Conservation (phyloP, 2,888 invertebrate species). For the Anarsia innoxiella region DNA sequence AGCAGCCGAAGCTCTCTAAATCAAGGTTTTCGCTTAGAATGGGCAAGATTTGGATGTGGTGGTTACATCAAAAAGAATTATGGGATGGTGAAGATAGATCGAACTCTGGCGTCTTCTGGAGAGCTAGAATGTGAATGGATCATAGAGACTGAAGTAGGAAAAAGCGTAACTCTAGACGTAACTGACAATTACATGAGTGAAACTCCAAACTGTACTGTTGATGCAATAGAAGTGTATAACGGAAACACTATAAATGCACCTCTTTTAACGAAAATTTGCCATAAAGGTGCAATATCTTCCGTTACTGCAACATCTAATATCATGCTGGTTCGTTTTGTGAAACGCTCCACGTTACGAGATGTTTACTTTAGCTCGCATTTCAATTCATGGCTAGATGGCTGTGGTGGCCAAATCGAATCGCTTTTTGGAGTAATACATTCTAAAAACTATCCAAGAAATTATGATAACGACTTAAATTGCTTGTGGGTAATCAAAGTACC, state of each 20-base stretch:
- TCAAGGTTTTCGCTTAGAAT: slow-evolving; percentile 89
- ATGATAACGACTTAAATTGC: slow-evolving; percentile 83
- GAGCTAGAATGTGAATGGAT: slow-evolving; percentile 84
- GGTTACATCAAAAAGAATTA: slow-evolving; percentile 72
- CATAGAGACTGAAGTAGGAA: slow-evolving; percentile 79
- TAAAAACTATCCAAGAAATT: slow-evolving; percentile 88
- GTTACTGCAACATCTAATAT: slow-evolving; percentile 80
- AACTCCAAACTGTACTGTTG: slow-evolving; percentile 73
- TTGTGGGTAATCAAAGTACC: slow-evolving; percentile 84
- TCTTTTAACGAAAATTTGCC: slow-evolving; percentile 77
- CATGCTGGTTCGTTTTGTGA: slow-evolving; percentile 81
- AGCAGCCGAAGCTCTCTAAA: slow-evolving; percentile 66
- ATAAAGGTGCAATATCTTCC: slow-evolving; percentile 40
- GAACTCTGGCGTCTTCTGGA: slow-evolving; percentile 73
- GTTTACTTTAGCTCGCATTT: slow-evolving; percentile 78
- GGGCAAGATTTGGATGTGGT: slow-evolving; percentile 85
- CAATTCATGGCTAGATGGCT: slow-evolving; percentile 62
- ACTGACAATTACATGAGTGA: slow-evolving; percentile 77
- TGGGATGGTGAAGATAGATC: slow-evolving; percentile 78
- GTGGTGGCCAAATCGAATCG: slow-evolving; percentile 82
- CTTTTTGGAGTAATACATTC: slow-evolving; percentile 82
- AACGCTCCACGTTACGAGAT: slow-evolving; percentile 71
- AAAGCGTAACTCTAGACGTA: slow-evolving; percentile 80
- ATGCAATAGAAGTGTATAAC: slow-evolving; percentile 80
- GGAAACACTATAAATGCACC: slow-evolving; percentile 77